Percentiles rank a stretch among this genome's conserved stretches.
Evolutionary conservation across 2,888 invertebrate species (phyloP).

Genomic region (Temnothorax rugatulus): DNA sequence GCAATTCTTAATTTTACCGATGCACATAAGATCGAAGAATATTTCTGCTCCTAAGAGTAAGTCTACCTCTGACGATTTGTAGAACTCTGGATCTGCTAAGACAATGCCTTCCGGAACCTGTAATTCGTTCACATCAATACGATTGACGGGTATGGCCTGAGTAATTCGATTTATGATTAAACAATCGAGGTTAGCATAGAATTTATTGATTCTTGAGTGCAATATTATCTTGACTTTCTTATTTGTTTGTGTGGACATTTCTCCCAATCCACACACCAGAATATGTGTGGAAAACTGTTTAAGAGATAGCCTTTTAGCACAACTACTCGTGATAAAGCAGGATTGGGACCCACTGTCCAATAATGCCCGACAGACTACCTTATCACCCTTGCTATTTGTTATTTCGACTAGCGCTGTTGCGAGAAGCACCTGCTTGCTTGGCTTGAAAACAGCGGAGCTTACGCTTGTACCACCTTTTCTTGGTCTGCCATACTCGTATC

Average conservation of each 20-base stretch:
- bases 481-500: not conserved
- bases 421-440: not conserved
- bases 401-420: too few species aligned
- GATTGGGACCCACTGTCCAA: not conserved
- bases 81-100: not conserved
- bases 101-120: not conserved
- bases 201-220: not conserved
- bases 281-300: not conserved
- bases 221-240: accelerated
- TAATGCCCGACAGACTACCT: not conserved
- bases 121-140: accelerated
- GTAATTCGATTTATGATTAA: not conserved
- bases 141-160: not conserved
- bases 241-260: not conserved
- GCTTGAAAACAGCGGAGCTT: not conserved
- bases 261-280: not conserved
- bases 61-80: not conserved
- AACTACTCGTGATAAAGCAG: not conserved
- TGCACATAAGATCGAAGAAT: not conserved
- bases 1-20: not conserved
- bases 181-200: not conserved
- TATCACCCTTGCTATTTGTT: not conserved
- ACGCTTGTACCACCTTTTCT: not conserved
- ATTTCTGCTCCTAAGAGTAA: not conserved
- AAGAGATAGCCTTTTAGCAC: not conserved